Conservation (phyloP, 2,797 vertebrate genomes). For the Leptoclinus maculatus region DNA sequence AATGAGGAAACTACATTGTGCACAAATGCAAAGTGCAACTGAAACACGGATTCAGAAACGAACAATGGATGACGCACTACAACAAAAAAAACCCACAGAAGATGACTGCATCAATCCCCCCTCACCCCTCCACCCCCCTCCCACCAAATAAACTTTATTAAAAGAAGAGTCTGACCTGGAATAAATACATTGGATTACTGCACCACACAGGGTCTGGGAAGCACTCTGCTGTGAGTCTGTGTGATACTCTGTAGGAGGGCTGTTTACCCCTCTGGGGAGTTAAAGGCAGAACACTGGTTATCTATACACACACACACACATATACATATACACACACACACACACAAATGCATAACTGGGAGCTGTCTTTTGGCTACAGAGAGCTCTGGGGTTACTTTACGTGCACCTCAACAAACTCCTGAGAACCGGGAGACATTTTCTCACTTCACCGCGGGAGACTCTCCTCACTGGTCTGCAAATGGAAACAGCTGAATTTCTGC, state of each 20-base stretch:
- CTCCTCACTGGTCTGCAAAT: slow-evolving; percentile 10
- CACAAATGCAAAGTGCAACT: neutral
- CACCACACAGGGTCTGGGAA: slow-evolving; percentile 76
- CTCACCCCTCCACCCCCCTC: neutral
- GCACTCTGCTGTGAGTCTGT: slow-evolving; percentile 25
- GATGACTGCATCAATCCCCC: neutral
- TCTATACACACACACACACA: slow-evolving; percentile 28
- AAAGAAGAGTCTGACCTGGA: slow-evolving; percentile 69
- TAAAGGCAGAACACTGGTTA: slow-evolving; percentile 40
- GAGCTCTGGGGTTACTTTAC: neutral
- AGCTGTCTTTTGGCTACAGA: slow-evolving; percentile 17
- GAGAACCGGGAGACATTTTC: neutral
- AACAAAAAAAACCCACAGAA: neutral
- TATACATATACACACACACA: slow-evolving; percentile 25
- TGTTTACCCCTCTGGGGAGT: slow-evolving; percentile 56
- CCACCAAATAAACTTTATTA: slow-evolving; percentile 70
- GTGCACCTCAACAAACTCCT: neutral
- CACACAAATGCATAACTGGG: slow-evolving; percentile 32
- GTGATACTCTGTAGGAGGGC: slow-evolving; percentile 57
- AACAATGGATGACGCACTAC: neutral
- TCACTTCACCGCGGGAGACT: neutral
- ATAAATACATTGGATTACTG: slow-evolving; percentile 65
- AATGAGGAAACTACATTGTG: neutral
- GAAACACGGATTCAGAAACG: neutral
- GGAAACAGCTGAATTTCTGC: slow-evolving; percentile 28